A percentile compares a stretch with the other conserved stretches of the same genome.
Conservation (phyloP, 2,888 invertebrate species). For the Crossocerus cetratus region DNA sequence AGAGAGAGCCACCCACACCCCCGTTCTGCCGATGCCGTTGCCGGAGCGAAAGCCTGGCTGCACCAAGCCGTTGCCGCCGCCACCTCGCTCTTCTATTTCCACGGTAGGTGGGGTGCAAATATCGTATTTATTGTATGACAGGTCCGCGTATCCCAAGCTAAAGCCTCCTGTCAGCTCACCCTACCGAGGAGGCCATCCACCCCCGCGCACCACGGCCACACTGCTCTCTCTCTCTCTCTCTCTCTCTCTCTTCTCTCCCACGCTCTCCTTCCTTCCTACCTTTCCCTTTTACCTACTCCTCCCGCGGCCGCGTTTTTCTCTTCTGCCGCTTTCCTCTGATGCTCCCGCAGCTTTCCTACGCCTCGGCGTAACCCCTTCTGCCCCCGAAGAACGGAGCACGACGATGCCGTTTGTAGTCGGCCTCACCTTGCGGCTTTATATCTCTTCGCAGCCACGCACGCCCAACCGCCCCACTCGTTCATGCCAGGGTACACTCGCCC, state of each 20-base stretch:
- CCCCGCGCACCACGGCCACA: conserved; percentile 29
- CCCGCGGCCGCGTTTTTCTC: not conserved
- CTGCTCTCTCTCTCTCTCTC: conserved; percentile 45
- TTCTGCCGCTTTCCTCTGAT: no score
- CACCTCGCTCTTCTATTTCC: conserved; percentile 58
- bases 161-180: conserved; percentile 62
- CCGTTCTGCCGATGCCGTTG: conserved; percentile 38
- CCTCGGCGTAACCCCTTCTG: no score
- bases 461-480: conserved; percentile 26
- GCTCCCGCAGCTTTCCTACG: no score
- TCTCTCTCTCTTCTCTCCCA: not conserved
- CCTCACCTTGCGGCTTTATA: no score
- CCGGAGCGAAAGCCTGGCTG: conserved; percentile 58
- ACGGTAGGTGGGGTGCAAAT: conserved; percentile 62
- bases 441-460: not conserved
- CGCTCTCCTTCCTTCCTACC: not conserved
- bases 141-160: conserved; percentile 64
- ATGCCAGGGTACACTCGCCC: conserved; percentile 30
- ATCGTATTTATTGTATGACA: conserved; percentile 74
- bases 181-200: conserved; percentile 40
- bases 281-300: not conserved
- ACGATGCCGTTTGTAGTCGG: no score
- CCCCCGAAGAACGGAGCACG: no score
- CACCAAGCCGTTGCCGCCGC: conserved; percentile 34
- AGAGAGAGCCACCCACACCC: no score